Base-by-base conservation (phyloP, 1,140 invertebrate genomes). In the Stegodyphus dumicola region DNA sequence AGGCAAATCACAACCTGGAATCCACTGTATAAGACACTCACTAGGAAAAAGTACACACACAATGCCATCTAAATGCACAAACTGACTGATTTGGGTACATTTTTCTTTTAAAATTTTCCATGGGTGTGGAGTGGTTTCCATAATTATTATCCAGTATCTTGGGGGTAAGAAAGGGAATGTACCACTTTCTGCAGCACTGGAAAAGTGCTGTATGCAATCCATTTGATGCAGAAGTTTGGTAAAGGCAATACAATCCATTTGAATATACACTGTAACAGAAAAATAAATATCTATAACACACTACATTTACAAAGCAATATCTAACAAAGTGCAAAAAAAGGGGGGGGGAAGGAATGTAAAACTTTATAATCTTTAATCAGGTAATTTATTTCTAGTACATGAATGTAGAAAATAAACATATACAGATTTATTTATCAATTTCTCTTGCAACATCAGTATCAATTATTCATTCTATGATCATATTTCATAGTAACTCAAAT, bases 151-250 rank as follows among this genome's bases (percentile, higher is more conserved):
- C 71, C 54, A 80, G 78, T 71, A 80, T 81, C 66, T 60, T 17
- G 69, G 52, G 81, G 81, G 66, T 54, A 77, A 85, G 73, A 85
- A 85, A 77, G 81, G 81, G 81, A 85, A 85, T 85, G 81, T 85
- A 85, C 81, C 81, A 76, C 81, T 76, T 85, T 75, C 81, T 77
- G 81, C 81, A 77, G 81, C 81, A 85, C 66, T 76, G 81, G 52
- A 48, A 51, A 53, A 76, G 74, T 76, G 64, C 73, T 60, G 65
- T 64, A 83, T 77, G 65, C 64, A 76, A 77, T 77, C 56, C 81
- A 76, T 70, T 85, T 85, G 73, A 85, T 76, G 81, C 74, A 85
- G 74, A 85, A 85, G 81, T 85, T 85, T 77, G 81, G 81, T 85
- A 85, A 74, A 83, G 80, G 71, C 71, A 75, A 75, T 73, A 85